A percentile compares a stretch with the other conserved stretches of the same genome.
These are phyloP conservation scores for Melanotaenia trifasciata DNA, from an alignment of 2,797 vertebrate species.

Conservation along the genomic window DNA sequence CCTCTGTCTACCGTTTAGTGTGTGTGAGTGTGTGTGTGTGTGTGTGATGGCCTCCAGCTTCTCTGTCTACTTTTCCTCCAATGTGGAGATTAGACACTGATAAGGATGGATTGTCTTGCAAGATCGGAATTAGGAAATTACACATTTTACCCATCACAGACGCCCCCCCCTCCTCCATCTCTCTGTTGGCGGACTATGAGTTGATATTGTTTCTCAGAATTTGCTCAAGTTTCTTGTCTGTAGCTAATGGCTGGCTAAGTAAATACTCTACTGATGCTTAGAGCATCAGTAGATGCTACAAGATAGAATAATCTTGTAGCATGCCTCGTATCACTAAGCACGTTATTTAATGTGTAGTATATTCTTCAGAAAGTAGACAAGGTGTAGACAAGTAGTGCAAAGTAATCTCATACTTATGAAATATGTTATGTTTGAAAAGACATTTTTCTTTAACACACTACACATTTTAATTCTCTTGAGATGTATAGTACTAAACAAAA, in stretches of 20 bases:
- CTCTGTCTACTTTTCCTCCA: conserved; percentile 63
- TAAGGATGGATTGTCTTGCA: conserved; percentile 81
- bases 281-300: conserved; percentile 2
- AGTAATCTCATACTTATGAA: background rate
- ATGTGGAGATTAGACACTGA: conserved; percentile 77
- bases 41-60: conserved; percentile 62
- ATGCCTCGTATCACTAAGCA: background rate
- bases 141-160: conserved; percentile 55
- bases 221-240: conserved; percentile 51
- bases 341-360: background rate
- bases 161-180: conserved; percentile 10
- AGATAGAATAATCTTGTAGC: too few species aligned
- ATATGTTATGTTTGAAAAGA: background rate
- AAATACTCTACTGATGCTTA: conserved; percentile 50
- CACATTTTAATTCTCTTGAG: background rate
- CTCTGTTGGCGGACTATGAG: conserved; percentile 33
- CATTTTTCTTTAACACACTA: background rate
- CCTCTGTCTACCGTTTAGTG: conserved; percentile 54
- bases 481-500: too few species aligned
- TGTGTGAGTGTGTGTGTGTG: conserved; percentile 38
- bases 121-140: conserved; percentile 76
- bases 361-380: too few species aligned
- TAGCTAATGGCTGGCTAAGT: conserved; percentile 52
- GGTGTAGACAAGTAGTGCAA: too few species aligned
- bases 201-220: conserved; percentile 68